Evolutionary conservation across 2,888 invertebrate genomes (phyloP), one percentile per base, ranked within the genome.

Genomic region (Stenchaetothrips biformis): DNA sequence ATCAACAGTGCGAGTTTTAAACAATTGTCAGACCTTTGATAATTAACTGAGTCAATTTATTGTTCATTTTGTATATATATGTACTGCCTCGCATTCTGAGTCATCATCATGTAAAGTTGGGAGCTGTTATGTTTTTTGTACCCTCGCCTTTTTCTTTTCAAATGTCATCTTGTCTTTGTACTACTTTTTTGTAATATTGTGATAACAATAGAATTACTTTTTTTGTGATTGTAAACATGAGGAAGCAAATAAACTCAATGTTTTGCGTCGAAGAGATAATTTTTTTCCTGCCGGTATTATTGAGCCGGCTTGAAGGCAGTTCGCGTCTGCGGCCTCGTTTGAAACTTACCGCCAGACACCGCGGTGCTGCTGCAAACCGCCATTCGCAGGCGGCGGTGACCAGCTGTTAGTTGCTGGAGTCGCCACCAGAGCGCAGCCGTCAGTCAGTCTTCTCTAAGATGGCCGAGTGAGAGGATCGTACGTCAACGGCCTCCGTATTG

Each of bases 391-490:
- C 8, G 67, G 67, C 67, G 21, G 67, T 25, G 67, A 74, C 25
- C 25, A 53, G 53, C 53, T 53, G 53, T 6, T 53, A 53, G 53
- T 74, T 74, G 67, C 67, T 21, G 21, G 18, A 74, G 11, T 25
- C 67, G 25, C 67, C 67, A 25, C 67, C 67, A 74, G 67, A 25
- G 67, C 67, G 67, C 67, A 21, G 25, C 59, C 13, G 4, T 21
- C 25, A 3, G 21, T 25, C 67, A 74, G 67, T 74, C 25, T 21
- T 25, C 21, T 21, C 67, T 74, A 74, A 74, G 67, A 74, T 74
- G 67, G 67, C 67, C 67, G 67, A 74, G 67, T 74, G 67, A 74
- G 67, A 1, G 67, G 67, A 74, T 25, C 67, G 67, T 21, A 74
- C 67, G n/a, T 67, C 67, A 67, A 21, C 67, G 67, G 67, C 67